Evolutionary conservation across 2,113 vertebrate genomes (phyloP).

Genomic region (Gopherus flavomarginatus): DNA sequence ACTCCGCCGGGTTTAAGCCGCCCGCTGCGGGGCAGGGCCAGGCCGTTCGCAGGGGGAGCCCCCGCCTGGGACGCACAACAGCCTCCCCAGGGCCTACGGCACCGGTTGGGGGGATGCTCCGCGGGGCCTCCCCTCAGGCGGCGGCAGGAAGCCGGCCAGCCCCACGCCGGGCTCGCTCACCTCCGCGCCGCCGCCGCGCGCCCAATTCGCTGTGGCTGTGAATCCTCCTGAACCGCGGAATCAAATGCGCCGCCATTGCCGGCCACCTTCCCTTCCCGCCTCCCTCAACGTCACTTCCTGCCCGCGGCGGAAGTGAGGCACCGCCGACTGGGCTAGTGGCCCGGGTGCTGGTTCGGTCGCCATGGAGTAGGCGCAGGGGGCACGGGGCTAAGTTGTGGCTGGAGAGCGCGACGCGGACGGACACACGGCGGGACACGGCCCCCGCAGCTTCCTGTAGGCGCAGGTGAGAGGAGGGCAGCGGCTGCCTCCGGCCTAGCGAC

Average conservation of each 20-base stretch:
- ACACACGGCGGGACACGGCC: neutral
- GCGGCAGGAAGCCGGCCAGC: neutral
- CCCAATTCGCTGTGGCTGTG: neutral
- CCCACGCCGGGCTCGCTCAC: neutral
- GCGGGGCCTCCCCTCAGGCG: neutral
- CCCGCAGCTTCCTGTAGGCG: constrained; percentile 33
- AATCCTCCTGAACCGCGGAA: constrained; percentile 16
- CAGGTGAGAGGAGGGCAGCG: constrained; percentile 61
- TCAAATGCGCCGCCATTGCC: constrained; percentile 37
- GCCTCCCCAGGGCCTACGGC: no score
- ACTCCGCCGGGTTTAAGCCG: no score
- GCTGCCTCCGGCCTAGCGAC: neutral
- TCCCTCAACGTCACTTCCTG: constrained; percentile 37
- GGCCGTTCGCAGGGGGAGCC: no score
- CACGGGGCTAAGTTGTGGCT: neutral
- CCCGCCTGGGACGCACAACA: no score
- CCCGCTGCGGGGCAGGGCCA: no score
- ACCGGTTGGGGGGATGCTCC: accelerated
- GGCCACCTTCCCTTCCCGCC: neutral
- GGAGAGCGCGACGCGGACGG: neutral
- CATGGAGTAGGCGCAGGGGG: constrained; percentile 49
- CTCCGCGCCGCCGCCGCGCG: neutral
- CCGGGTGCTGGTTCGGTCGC: neutral
- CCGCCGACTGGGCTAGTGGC: neutral
- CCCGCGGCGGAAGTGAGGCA: constrained; percentile 22